Conservation (phyloP, 2,113 vertebrate species). For the Lethenteron reissneri region DNA sequence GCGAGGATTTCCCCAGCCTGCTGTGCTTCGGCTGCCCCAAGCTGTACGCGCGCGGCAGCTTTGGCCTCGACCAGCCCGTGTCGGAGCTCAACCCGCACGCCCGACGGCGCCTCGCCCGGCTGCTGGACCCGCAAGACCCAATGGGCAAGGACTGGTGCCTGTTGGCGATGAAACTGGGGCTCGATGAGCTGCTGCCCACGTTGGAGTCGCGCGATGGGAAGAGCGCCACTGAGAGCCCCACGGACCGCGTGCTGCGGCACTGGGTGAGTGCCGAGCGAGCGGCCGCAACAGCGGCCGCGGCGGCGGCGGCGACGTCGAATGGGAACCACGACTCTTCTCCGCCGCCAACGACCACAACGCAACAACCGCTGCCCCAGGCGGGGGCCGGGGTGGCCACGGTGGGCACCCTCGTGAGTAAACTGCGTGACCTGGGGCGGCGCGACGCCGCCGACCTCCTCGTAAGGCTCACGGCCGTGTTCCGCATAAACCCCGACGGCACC, state of each 20-base stretch:
- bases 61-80: constrained; percentile 56
- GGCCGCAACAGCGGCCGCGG: constrained; percentile 12
- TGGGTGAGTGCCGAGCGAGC: constrained; percentile 32
- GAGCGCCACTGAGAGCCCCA: constrained; percentile 41
- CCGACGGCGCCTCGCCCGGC: constrained; percentile 59
- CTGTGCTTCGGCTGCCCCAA: constrained; percentile 66
- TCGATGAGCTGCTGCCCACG: constrained; percentile 71
- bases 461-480: constrained; percentile 62
- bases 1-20: constrained; percentile 84
- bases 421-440: constrained; percentile 73
- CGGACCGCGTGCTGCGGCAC: constrained; percentile 53
- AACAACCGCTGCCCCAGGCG: background rate
- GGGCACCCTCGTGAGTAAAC: constrained; percentile 56
- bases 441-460: constrained; percentile 82
- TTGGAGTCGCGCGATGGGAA: constrained; percentile 39
- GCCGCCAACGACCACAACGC: constrained; percentile 24
- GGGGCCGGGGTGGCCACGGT: constrained; percentile 29
- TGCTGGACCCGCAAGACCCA: constrained; percentile 78
- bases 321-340: constrained; percentile 13
- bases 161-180: constrained; percentile 87
- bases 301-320: constrained; percentile 25
- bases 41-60: constrained; percentile 52
- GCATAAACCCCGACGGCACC: constrained; percentile 47
- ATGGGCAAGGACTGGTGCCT: constrained; percentile 98
- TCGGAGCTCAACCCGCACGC: constrained; percentile 56